phyloP scores from a whole-genome alignment of 2,888 invertebrate genomes.

The Marasmarcha lunaedactyla region DNA sequence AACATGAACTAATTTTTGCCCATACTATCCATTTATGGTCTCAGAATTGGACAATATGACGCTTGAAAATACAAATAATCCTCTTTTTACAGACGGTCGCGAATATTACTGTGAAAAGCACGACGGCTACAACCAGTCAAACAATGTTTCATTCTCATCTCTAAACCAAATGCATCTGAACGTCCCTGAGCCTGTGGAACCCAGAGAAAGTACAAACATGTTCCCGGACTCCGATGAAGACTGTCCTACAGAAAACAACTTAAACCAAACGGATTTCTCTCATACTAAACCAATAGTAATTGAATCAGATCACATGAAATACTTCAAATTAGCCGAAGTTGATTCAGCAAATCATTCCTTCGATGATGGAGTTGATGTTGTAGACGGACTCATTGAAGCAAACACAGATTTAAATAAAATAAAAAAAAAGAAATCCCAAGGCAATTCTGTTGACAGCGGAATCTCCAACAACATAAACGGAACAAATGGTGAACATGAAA shows the following conservation, averaged over 20 bases:
- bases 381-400: conserved; percentile 41
- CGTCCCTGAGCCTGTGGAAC: conserved; percentile 52
- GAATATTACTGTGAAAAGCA: conserved; percentile 65
- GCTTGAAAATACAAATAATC: neutral
- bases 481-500: conserved; percentile 23
- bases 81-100: conserved; percentile 41
- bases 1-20: no score
- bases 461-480: conserved; percentile 47
- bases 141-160: conserved; percentile 52
- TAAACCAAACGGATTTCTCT: conserved; percentile 58
- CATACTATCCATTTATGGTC: no score
- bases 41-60: no score
- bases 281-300: conserved; percentile 59
- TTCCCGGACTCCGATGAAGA: conserved; percentile 56
- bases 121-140: conserved; percentile 48
- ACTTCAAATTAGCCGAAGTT: conserved; percentile 35
- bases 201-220: conserved; percentile 35
- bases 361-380: conserved; percentile 52
- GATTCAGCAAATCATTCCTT: conserved; percentile 60
- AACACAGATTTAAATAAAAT: conserved; percentile 25
- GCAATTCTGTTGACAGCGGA: conserved; percentile 56
- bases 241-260: conserved; percentile 55
- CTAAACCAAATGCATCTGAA: conserved; percentile 52
- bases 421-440: conserved; percentile 41
- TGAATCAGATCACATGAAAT: conserved; percentile 46